A percentile compares a stretch with the other conserved stretches of the same genome.
These are phyloP conservation scores for Falco biarmicus DNA, from an alignment of 2,797 vertebrate species.

Conservation along the genomic window DNA sequence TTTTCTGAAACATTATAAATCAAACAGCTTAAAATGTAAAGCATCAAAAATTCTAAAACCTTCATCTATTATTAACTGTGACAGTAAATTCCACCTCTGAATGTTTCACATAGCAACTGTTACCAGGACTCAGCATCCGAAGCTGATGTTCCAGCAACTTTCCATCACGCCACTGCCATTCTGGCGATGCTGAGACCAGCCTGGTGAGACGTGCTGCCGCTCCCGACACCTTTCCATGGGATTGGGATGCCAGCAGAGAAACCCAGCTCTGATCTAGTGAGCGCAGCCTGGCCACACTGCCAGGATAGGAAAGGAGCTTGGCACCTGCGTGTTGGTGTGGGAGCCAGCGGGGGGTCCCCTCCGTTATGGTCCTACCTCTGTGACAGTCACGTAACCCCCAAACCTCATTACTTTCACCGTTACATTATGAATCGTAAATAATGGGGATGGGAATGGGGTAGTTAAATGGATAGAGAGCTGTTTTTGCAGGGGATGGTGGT, in stretches of 20 bases:
- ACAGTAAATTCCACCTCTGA: conserved; percentile 82
- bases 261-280: background rate
- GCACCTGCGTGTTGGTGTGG: fast-evolving
- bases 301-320: background rate
- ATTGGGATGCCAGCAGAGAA: background rate
- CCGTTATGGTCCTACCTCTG: background rate
- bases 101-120: conserved; percentile 84
- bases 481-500: background rate
- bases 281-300: fast-evolving
- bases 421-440: fast-evolving
- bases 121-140: conserved; percentile 76
- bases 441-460: background rate
- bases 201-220: background rate
- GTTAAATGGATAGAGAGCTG: background rate
- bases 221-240: background rate
- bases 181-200: background rate
- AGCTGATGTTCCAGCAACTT: conserved; percentile 69
- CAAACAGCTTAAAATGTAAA: conserved; percentile 82
- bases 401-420: background rate
- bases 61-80: conserved; percentile 85
- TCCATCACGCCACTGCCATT: background rate
- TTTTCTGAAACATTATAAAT: conserved; percentile 78
- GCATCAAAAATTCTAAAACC: conserved; percentile 83
- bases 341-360: background rate
- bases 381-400: background rate